Evolutionary conservation across 2,888 invertebrate species (phyloP).

Genomic region (Oeneis ivallda): DNA sequence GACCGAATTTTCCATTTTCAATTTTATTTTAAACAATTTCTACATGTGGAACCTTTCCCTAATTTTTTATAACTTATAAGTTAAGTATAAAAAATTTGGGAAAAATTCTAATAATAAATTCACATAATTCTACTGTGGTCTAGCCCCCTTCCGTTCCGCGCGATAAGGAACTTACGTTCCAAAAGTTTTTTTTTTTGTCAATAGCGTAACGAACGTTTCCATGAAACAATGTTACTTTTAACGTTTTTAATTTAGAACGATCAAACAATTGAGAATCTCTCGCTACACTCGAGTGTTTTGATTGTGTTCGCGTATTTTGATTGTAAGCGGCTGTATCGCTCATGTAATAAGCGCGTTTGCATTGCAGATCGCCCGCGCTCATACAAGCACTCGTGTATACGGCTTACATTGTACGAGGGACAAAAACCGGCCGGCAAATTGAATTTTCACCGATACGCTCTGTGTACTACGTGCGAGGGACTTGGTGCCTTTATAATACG

Average conservation of each 20-base stretch:
- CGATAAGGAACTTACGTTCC: no score
- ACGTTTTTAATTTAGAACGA: background rate
- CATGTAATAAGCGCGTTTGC: slow-evolving; percentile 67
- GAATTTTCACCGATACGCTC: slow-evolving; percentile 68
- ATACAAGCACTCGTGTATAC: slow-evolving; percentile 69
- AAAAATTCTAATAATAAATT: no score
- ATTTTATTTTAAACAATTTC: no score
- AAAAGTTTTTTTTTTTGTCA: no score
- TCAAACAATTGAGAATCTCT: slow-evolving; percentile 32
- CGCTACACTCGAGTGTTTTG: slow-evolving; percentile 1
- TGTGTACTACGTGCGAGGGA: slow-evolving; percentile 19
- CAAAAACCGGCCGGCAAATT: slow-evolving; percentile 68
- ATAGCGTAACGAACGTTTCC: no score
- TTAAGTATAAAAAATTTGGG: no score
- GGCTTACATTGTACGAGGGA: slow-evolving; percentile 54
- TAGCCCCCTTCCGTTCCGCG: no score
- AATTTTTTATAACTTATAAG: no score
- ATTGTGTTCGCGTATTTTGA: slow-evolving; percentile 42
- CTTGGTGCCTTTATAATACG: slow-evolving; percentile 40
- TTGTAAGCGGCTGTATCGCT: slow-evolving; percentile 46
- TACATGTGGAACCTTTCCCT: no score
- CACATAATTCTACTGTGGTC: no score
- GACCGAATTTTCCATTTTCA: no score
- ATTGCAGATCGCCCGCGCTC: slow-evolving; percentile 71
- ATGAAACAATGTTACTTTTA: background rate